These are phyloP conservation scores for Chondrosia reniformis DNA, from an alignment of 37 sponge, comb jelly and placozoan species.

Conservation along the genomic window DNA sequence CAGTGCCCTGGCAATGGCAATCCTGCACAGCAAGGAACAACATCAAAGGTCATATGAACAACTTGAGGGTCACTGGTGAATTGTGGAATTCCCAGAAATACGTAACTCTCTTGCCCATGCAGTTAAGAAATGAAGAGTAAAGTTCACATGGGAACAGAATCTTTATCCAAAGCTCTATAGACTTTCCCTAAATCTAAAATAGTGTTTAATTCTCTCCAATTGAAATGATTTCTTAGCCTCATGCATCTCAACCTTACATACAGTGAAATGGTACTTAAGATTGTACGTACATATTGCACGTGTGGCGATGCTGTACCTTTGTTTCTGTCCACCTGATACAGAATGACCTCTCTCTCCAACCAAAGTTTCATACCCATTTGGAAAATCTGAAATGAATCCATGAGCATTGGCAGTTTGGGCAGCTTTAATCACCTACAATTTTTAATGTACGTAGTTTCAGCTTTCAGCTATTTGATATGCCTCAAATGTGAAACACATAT, in stretches of 20 bases:
- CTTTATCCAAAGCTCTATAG: too few species aligned
- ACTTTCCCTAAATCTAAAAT: too few species aligned
- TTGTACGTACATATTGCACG: background rate
- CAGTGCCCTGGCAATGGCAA: constrained; percentile 92
- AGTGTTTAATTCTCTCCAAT: too few species aligned
- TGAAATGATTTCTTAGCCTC: too few species aligned
- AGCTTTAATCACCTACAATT: constrained; percentile 56
- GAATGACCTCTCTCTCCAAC: constrained; percentile 85
- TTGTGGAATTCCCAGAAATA: too few species aligned
- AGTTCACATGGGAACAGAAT: too few species aligned
- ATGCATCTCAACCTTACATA: background rate
- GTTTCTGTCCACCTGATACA: constrained; percentile 93
- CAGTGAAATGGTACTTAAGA: background rate
- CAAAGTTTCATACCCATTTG: constrained; percentile 76
- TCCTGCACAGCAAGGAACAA: constrained; percentile 34
- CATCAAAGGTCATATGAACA: background rate
- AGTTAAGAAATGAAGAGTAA: too few species aligned
- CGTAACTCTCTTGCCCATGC: too few species aligned
- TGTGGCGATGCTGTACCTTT: constrained; percentile 52
- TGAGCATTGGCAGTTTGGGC: constrained; percentile 83
- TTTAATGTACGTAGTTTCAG: too few species aligned
- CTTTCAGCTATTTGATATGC: too few species aligned
- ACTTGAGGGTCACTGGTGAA: background rate
- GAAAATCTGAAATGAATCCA: constrained; percentile 68
- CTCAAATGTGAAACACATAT: too few species aligned